Percentiles rank a stretch among this genome's conserved stretches.
These are phyloP conservation scores for Trachymyrmex cornetzi DNA, from an alignment of 1,140 invertebrate species.

Conservation along the genomic window DNA sequence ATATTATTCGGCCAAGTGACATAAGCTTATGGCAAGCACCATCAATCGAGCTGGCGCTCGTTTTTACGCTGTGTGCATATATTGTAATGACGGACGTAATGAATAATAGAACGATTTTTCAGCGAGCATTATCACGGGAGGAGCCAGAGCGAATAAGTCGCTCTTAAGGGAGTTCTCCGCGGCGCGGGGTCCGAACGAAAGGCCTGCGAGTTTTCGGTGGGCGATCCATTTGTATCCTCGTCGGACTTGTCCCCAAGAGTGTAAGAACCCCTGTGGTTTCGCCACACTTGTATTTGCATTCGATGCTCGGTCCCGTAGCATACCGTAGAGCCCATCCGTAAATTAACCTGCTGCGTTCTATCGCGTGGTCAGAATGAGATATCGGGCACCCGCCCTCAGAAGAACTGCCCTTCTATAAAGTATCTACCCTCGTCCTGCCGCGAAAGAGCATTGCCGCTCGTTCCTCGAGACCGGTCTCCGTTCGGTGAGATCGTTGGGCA, in stretches of 20 bases:
- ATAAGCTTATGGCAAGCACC: background rate
- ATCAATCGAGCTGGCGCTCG: conserved; percentile 12
- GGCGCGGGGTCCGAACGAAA: conserved; percentile 1
- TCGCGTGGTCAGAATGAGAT: conserved; percentile 75
- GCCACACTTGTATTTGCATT: conserved; percentile 78
- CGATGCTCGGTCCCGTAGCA: conserved; percentile 52
- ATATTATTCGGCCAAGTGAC: background rate
- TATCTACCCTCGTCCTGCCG: conserved; percentile 69
- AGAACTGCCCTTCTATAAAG: conserved; percentile 72
- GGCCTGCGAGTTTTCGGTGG: conserved; percentile 65
- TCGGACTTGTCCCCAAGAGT: conserved; percentile 72
- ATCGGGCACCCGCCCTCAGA: conserved; percentile 68
- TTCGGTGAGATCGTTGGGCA: background rate
- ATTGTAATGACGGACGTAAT: conserved; percentile 57
- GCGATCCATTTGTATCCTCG: conserved; percentile 76
- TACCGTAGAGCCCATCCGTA: conserved; percentile 67
- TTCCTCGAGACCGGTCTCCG: conserved; percentile 66
- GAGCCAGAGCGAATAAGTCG: conserved; percentile 49
- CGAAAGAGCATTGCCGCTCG: conserved; percentile 64
- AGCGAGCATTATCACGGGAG: conserved; percentile 67
- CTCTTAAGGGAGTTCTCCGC: conserved; percentile 49
- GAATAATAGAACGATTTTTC: conserved; percentile 76
- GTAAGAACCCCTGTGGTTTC: conserved; percentile 75
- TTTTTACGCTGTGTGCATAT: background rate
- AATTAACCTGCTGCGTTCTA: conserved; percentile 73